Percentiles rank a stretch among this genome's conserved stretches.
phyloP scores from a whole-genome alignment of 2,888 invertebrate genomes.

The Biston betularia region DNA sequence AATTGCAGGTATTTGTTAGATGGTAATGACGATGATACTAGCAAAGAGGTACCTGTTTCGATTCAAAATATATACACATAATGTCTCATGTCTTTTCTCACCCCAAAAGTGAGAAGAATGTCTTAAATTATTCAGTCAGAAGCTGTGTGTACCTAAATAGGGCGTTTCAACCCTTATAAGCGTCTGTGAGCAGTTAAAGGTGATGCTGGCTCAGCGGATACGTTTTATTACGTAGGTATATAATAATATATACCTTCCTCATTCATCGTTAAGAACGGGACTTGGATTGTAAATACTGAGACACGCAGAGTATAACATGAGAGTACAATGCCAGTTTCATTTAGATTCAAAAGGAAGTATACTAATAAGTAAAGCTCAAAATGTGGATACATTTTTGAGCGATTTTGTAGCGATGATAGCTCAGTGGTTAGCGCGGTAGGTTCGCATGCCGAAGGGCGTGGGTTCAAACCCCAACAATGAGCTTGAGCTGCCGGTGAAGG shows the following conservation, averaged over 20 bases:
- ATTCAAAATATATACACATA: background rate
- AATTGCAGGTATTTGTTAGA: too few relatives aligned
- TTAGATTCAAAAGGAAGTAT: background rate
- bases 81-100: background rate
- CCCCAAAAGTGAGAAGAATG: slow-evolving; percentile 19
- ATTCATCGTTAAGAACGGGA: slow-evolving; percentile 53
- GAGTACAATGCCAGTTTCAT: background rate
- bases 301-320: slow-evolving; percentile 16
- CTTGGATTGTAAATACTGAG: slow-evolving; percentile 4
- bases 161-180: slow-evolving; percentile 67
- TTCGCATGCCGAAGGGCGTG: too few relatives aligned
- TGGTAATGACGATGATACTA: too few relatives aligned
- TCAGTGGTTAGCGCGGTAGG: too few relatives aligned
- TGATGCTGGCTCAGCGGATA: slow-evolving; percentile 73
- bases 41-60: too few relatives aligned
- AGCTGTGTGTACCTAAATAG: slow-evolving; percentile 53
- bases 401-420: too few relatives aligned
- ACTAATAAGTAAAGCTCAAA: too few relatives aligned
- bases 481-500: too few relatives aligned
- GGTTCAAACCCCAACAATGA: too few relatives aligned
- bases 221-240: slow-evolving; percentile 75
- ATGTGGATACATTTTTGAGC: too few relatives aligned
- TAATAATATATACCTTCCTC: slow-evolving; percentile 51
- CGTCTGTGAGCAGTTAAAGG: slow-evolving; percentile 73
- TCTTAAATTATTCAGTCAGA: slow-evolving; percentile 47